Conservation (phyloP, 92 coral and sea anemone species). For the Umimayanthus kanabou region DNA sequence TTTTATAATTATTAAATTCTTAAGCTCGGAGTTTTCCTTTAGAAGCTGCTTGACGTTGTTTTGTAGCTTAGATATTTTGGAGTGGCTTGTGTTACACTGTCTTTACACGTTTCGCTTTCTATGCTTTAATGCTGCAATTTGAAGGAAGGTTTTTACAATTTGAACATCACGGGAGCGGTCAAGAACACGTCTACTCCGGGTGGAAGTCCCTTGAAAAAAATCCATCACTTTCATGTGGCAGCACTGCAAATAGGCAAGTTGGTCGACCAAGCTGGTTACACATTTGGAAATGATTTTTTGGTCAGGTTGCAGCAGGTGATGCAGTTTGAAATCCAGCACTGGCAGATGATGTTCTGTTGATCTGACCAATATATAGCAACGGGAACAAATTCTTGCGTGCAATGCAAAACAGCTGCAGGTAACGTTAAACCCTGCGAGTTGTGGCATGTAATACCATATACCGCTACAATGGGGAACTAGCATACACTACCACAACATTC, state of each 20-base stretch:
- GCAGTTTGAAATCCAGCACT: constrained; percentile 2
- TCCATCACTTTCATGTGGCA: constrained; percentile 2
- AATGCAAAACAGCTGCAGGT: neutral
- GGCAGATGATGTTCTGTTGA: neutral
- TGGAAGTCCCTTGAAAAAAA: neutral
- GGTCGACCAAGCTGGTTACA: neutral
- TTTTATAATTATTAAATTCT: no score
- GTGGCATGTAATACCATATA: constrained; percentile 20
- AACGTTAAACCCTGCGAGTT: constrained; percentile 13
- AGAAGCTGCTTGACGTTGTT: no score
- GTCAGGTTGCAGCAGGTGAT: constrained; percentile 25
- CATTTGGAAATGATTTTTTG: neutral
- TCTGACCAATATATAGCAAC: constrained; percentile 1
- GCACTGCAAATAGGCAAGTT: neutral
- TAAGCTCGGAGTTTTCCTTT: no score
- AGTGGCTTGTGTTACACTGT: no score
- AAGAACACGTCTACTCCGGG: no score
- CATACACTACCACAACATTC: constrained; percentile 10
- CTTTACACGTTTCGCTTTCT: no score
- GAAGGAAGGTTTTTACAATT: no score
- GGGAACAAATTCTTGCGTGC: neutral
- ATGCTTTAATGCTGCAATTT: no score
- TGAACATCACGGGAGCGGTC: no score
- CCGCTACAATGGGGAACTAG: constrained; percentile 18
- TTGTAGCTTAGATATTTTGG: no score